Percentiles rank a stretch among this genome's conserved stretches.
These are phyloP conservation scores for Rhimphoctona megacephalus DNA, from an alignment of 2,888 invertebrate genomes.

Conservation along the genomic window DNA sequence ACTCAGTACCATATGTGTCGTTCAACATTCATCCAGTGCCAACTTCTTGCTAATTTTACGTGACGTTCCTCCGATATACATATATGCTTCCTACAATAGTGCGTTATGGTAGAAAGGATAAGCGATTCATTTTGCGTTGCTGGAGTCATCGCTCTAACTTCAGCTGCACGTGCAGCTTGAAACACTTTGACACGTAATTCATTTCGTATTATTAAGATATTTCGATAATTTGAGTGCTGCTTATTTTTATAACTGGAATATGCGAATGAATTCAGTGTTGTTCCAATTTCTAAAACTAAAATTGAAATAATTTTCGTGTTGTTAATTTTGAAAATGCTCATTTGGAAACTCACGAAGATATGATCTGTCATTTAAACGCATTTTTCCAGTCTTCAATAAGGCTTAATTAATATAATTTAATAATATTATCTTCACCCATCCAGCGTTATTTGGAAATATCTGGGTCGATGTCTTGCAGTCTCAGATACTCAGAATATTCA, in stretches of 20 bases:
- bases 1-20: constrained; percentile 34
- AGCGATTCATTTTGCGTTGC: constrained; percentile 4
- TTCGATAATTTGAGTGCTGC: neutral
- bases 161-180: constrained; percentile 1
- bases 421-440: neutral
- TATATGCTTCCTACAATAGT: neutral
- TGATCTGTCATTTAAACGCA: neutral
- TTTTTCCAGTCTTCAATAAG: neutral
- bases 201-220: neutral
- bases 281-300: neutral
- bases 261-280: neutral
- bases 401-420: no score
- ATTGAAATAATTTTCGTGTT: neutral
- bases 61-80: constrained; percentile 17
- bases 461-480: neutral
- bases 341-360: neutral
- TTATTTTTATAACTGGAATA: neutral
- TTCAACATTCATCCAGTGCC: constrained; percentile 26
- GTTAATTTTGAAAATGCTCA: neutral
- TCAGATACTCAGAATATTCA: neutral
- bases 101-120: neutral
- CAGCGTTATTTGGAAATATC: neutral
- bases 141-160: constrained; percentile 9
- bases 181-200: neutral
- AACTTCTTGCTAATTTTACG: constrained; percentile 29